A percentile compares a stretch with the other conserved stretches of the same genome.
Evolutionary conservation across 2,797 vertebrate species (phyloP).

Genomic region (Periparus ater): DNA sequence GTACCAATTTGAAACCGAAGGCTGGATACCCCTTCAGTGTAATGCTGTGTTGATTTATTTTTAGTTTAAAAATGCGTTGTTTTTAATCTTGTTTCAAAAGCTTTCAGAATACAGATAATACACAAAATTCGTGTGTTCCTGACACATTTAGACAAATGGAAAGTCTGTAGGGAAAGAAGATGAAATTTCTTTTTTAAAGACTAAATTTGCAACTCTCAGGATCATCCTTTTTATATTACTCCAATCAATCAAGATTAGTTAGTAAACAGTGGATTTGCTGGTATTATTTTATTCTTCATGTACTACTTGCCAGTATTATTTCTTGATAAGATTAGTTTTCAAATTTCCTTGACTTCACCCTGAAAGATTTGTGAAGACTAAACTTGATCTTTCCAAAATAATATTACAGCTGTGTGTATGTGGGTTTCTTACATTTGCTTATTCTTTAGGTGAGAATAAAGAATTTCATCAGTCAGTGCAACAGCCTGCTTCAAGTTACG

Average conservation of each 20-base stretch:
- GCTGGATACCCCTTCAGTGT: background rate
- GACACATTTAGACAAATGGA: background rate
- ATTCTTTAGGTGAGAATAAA: slow-evolving; percentile 58
- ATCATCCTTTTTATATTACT: background rate
- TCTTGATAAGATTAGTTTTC: background rate
- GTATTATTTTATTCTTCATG: background rate
- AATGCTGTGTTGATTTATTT: background rate
- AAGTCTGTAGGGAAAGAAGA: background rate
- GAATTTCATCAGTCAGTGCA: slow-evolving; percentile 34
- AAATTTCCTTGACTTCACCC: background rate
- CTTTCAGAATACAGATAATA: background rate
- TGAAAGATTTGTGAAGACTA: background rate
- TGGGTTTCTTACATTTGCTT: background rate
- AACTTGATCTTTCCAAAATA: background rate
- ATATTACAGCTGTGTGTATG: background rate
- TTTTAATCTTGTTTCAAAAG: background rate
- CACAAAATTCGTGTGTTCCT: background rate
- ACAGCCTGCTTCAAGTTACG: background rate
- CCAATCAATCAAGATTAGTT: background rate
- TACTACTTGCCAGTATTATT: background rate
- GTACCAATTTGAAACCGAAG: background rate
- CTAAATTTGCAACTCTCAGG: background rate
- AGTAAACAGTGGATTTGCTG: background rate
- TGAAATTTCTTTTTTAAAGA: background rate
- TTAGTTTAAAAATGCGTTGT: background rate